Evolutionary conservation across 2,888 invertebrate genomes (phyloP).

Genomic region (Ischnura elegans): DNA sequence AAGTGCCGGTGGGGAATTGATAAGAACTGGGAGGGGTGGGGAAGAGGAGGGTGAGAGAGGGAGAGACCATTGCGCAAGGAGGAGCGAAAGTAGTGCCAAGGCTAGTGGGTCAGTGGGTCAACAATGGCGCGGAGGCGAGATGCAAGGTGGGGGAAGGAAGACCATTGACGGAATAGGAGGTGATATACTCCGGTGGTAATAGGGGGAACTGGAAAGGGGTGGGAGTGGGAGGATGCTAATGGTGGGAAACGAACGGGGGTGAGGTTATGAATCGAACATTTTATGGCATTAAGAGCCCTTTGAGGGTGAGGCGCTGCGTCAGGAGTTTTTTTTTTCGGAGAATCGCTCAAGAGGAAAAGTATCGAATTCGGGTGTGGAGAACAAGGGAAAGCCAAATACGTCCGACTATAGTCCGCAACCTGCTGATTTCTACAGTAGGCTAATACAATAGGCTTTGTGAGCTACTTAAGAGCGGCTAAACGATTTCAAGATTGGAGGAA

Average conservation of each 20-base stretch:
- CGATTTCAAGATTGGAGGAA: no score
- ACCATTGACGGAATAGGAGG: background rate
- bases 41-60: background rate
- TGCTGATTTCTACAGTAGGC: no score
- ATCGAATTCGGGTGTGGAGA: background rate
- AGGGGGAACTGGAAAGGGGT: background rate
- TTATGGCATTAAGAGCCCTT: background rate
- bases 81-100: slow-evolving; percentile 71
- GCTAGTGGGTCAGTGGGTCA: slow-evolving; percentile 71
- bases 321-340: background rate
- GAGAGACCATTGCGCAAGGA: slow-evolving; percentile 46
- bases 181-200: background rate
- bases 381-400: background rate
- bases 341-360: background rate
- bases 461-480: no score
- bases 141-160: background rate
- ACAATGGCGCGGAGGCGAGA: background rate
- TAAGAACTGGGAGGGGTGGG: slow-evolving; percentile 37
- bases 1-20: background rate
- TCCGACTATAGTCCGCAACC: background rate
- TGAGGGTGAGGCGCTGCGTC: background rate
- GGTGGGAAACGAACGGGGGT: background rate
- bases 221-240: slow-evolving; percentile 1
- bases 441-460: no score
- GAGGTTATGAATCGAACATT: background rate